Evolutionary conservation across 2,888 invertebrate species (phyloP), one percentile per base, ranked within the genome.

Genomic region (Papilio protenor): DNA sequence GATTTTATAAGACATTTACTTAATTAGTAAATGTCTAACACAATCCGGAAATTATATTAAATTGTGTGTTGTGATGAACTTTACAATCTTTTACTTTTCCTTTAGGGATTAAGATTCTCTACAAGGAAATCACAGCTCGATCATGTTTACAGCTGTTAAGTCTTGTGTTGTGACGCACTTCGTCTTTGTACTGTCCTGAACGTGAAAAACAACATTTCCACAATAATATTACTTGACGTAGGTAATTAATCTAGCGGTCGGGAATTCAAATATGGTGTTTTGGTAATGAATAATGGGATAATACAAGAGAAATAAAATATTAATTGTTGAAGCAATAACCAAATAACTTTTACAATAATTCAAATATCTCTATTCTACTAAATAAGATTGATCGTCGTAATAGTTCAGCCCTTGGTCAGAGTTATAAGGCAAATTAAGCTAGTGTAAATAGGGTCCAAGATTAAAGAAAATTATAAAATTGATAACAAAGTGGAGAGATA

Each of bases 201-300:
- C 66, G 40, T 66, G 45, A 40, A 45, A 66, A 66, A 66, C 66
- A n/a, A 66, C 14, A n/a, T 66, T 66, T 66, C 40, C 40, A 40
- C n/a, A 40, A 66, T n/a, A 40, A 66, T 12, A 45, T 64, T 33
- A 18, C 14, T 18, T 33, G 18, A 40, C 64, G 33, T 40, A 55
- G 21, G 57, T 21, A 66, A 45, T 59, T 59, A 64, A 18, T 12
- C n/a, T n/a, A 21, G 10, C 12, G n/a, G 8, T 12, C 11, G 45
- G 45, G 66, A 10, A 40, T 33, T 21, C 45, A 66, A 66, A 21
- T n/a, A 11, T n/a, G 64, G 10, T 12, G n/a, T 66, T n/a, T 66
- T n/a, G 3, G n/a, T 61, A 27, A 33, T 61, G 27, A 33, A 61
- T 16, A 61, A 61, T 16, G 16, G 59, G 59, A 23, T 59, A 59